Conservation (phyloP, 2,113 vertebrate genomes). For the Sterna hirundo region DNA sequence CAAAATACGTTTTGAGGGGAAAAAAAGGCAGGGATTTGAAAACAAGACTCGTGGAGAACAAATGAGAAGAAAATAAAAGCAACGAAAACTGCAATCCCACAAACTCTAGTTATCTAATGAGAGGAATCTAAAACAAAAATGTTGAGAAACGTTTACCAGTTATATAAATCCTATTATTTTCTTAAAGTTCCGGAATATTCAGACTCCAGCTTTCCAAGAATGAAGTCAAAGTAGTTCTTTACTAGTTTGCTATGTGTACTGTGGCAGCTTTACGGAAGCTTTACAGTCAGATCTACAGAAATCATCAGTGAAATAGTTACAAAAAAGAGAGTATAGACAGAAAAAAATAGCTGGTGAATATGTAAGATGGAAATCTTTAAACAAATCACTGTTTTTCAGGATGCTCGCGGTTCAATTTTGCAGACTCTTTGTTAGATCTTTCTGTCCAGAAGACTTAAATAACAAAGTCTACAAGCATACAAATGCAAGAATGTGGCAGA, state of each 20-base stretch:
- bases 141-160: neutral
- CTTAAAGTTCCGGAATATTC: neutral
- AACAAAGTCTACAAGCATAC: neutral
- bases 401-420: neutral
- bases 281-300: neutral
- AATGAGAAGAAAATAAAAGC: neutral
- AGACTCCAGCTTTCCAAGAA: neutral
- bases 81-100: neutral
- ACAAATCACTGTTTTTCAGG: neutral
- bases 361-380: neutral
- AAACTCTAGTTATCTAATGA: neutral
- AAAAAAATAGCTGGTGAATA: neutral
- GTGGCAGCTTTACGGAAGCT: neutral
- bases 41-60: neutral
- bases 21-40: accelerated
- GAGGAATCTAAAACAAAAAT: neutral
- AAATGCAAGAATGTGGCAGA: neutral
- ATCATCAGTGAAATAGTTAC: neutral
- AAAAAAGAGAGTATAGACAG: neutral
- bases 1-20: neutral
- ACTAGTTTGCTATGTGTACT: neutral
- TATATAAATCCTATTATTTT: neutral
- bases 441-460: neutral
- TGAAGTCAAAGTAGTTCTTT: neutral
- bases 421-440: neutral